These are phyloP conservation scores for Diabrotica balteata DNA, from an alignment of 2,888 invertebrate genomes.

Conservation along the genomic window DNA sequence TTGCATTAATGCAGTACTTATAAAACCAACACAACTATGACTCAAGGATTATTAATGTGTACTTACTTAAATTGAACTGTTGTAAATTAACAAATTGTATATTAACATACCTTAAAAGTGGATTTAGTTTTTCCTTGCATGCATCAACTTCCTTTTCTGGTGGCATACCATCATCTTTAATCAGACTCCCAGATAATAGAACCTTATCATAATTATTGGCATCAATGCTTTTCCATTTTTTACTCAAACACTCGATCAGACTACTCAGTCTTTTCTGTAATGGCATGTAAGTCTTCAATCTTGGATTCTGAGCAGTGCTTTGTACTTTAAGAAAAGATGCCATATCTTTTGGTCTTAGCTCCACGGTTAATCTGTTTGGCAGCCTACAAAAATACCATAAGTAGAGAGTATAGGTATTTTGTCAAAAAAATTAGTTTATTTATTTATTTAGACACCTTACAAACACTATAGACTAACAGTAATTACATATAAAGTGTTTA, in stretches of 20 bases:
- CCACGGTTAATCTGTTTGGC: slow-evolving; percentile 78
- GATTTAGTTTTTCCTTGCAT: slow-evolving; percentile 43
- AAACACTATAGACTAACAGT: no score
- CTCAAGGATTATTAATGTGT: no score
- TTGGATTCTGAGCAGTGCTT: slow-evolving; percentile 86
- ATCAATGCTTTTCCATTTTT: slow-evolving; percentile 73
- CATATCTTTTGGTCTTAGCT: slow-evolving; percentile 79
- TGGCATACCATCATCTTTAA: slow-evolving; percentile 46
- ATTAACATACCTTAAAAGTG: slow-evolving; percentile 43
- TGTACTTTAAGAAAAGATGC: slow-evolving; percentile 86
- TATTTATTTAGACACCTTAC: no score
- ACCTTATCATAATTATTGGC: slow-evolving; percentile 52
- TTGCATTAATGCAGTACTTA: no score
- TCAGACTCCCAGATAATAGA: slow-evolving; percentile 43
- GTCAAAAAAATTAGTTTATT: no score
- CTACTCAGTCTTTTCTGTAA: slow-evolving; percentile 76
- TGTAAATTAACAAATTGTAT: neutral
- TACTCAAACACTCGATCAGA: slow-evolving; percentile 75
- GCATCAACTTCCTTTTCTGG: slow-evolving; percentile 43
- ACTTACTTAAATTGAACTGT: neutral
- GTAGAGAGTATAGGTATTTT: no score
- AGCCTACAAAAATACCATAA: slow-evolving; percentile 51
- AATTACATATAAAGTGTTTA: no score
- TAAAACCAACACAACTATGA: no score
- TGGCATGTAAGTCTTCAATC: slow-evolving; percentile 69